These are phyloP conservation scores for Dicranocentrus wangi DNA, from an alignment of 2,888 invertebrate genomes.

Conservation along the genomic window DNA sequence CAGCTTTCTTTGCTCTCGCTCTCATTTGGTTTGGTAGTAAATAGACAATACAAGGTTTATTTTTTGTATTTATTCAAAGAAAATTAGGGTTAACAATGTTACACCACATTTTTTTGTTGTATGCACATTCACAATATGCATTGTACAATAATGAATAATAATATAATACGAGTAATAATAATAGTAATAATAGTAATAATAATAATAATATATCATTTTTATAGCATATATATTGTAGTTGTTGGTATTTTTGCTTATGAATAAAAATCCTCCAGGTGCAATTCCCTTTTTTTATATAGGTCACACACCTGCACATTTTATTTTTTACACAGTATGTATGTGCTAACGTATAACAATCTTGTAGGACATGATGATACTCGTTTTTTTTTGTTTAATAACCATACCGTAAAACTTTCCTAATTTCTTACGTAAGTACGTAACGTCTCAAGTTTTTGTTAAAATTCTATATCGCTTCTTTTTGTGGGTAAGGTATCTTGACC, in stretches of 20 bases:
- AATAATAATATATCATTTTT: constrained; percentile 14
- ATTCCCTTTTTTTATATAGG: no score
- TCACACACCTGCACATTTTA: constrained; percentile 1
- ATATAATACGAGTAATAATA: no score
- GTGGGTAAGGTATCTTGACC: no score
- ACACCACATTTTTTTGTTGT: constrained; percentile 44
- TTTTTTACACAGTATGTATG: background rate
- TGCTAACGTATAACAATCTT: constrained; percentile 18
- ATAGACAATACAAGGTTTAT: constrained; percentile 63
- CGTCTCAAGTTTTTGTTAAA: no score
- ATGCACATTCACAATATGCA: constrained; percentile 17
- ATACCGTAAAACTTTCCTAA: no score
- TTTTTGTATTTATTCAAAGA: constrained; percentile 63
- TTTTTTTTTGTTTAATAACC: no score
- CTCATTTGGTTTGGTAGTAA: constrained; percentile 21
- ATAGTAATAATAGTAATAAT: constrained; percentile 19
- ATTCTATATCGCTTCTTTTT: no score
- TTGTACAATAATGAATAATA: constrained; percentile 9
- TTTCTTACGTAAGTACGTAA: no score
- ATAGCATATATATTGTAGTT: constrained; percentile 11
- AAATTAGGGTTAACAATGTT: constrained; percentile 61
- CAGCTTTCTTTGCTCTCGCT: no score
- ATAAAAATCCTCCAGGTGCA: no score
- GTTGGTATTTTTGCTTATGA: background rate
- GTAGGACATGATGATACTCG: no score